These are phyloP conservation scores for Protonemura montana DNA, from an alignment of 2,888 invertebrate species.

Conservation along the genomic window DNA sequence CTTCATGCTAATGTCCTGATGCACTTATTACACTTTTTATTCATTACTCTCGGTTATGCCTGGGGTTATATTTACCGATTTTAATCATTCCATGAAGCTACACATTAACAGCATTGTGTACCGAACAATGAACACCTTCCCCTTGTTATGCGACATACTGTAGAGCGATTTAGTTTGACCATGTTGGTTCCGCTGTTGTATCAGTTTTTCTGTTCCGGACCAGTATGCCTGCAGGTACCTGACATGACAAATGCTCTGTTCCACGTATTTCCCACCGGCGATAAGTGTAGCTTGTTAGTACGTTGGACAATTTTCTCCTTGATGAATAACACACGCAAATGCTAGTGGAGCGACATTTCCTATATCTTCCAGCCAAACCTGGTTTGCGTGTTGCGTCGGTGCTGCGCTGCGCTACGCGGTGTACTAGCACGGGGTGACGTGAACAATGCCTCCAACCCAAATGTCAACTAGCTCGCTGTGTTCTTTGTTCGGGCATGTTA, in stretches of 20 bases:
- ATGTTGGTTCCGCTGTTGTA: too few species aligned
- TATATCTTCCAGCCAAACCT: neutral
- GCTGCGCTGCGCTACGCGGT: neutral
- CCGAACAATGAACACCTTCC: too few species aligned
- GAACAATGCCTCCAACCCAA: neutral
- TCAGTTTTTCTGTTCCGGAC: too few species aligned
- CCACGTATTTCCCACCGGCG: neutral
- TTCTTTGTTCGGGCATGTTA: conserved; percentile 25
- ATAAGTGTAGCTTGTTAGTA: neutral
- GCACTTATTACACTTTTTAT: too few species aligned
- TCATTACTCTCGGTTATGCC: too few species aligned
- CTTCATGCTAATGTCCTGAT: too few species aligned
- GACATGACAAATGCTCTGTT: neutral
- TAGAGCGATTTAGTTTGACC: too few species aligned
- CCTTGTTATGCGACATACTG: too few species aligned
- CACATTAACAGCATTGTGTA: too few species aligned
- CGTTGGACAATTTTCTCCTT: neutral
- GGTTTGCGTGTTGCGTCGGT: neutral
- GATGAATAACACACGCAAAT: neutral
- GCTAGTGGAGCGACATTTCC: neutral
- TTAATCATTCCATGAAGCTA: too few species aligned
- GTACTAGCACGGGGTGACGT: neutral
- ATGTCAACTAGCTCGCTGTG: conserved; percentile 9
- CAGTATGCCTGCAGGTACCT: neutral
- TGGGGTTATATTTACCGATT: too few species aligned